Evolutionary conservation across 2,797 vertebrate species (phyloP), one percentile per base, ranked within the genome.

Genomic region (Neosilurus mollespiculum): DNA sequence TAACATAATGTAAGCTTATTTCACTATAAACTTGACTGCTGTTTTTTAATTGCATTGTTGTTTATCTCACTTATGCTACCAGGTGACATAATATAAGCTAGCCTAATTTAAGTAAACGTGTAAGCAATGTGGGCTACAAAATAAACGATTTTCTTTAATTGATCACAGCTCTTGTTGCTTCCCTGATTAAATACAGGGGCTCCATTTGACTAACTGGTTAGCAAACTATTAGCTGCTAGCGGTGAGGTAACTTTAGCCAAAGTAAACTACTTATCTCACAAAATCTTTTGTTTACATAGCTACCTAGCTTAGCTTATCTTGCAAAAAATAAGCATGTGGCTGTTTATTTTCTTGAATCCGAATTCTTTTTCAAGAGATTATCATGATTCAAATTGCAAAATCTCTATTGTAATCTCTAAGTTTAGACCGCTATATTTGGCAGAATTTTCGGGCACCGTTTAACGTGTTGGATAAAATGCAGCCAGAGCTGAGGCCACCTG

Each of bases 401-500:
- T 49, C 15, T 43, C 6, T 43, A 43, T 43, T 10, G 3, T 71
- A 16, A 16, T 26, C 49, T 58, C 1, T 20, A 20, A 58, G 11
- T 34, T 34, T 56, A 37, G 22, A 15, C 4, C 2, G 20, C 34
- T 43, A 24, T 61, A 43, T 77, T 49, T 61, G 30, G 58, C 75
- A n/a, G 56, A 15, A 14, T 14, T 43, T 49, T 77, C 6, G 18
- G 26, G 20, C 18, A 59, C 10, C 10, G 4, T n/a, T 12, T 3
- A 10, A 18, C 75, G 58, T 54, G 2, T 37, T 59, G 59, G 73
- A 24, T n/a, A 49, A 24, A 49, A 10, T 22, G 9, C 12, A 56
- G 67, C 59, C 43, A 30, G 24, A 30, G 15, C 16, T 73, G 49
- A 66, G n/a, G 26, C 51, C 26, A 62, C 82, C 75, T 83, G 76